These are phyloP conservation scores for Clarias gariepinus DNA, from an alignment of 2,113 vertebrate genomes.

Conservation along the genomic window DNA sequence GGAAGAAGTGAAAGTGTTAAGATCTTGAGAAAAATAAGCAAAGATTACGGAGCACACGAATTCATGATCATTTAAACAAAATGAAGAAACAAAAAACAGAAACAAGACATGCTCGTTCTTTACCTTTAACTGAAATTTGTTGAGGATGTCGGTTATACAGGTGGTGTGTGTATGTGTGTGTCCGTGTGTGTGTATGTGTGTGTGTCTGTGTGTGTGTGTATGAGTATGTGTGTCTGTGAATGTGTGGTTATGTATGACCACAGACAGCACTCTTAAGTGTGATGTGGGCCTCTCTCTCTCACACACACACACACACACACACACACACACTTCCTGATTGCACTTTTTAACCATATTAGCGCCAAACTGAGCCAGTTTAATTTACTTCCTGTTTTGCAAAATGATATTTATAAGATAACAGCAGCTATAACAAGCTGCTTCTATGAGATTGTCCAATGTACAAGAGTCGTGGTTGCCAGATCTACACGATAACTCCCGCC, in stretches of 20 bases:
- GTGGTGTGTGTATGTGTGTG: slow-evolving; percentile 7
- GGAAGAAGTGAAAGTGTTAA: neutral
- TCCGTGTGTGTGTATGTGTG: neutral
- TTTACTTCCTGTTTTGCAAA: neutral
- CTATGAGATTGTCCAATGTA: neutral
- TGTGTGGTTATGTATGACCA: slow-evolving; percentile 46
- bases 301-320: slow-evolving; percentile 38
- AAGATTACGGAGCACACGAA: neutral
- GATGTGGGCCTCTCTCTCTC: slow-evolving; percentile 34
- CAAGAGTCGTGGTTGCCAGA: neutral
- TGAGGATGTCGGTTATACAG: slow-evolving; percentile 42
- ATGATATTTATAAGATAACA: neutral
- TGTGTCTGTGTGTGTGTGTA: slow-evolving; percentile 39
- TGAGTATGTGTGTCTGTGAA: neutral
- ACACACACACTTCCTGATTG: slow-evolving; percentile 48
- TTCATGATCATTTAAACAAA: neutral
- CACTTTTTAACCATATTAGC: slow-evolving; percentile 43
- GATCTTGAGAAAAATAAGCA: neutral
- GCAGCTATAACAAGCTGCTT: neutral
- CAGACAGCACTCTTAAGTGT: slow-evolving; percentile 48
- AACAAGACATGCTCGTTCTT: slow-evolving; percentile 28
- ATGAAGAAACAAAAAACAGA: neutral
- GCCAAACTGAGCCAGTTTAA: slow-evolving; percentile 4
- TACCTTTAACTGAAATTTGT: slow-evolving; percentile 39
- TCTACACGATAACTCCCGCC: neutral